phyloP scores from a whole-genome alignment of 2,113 vertebrate species.

The Pholis gunnellus region DNA sequence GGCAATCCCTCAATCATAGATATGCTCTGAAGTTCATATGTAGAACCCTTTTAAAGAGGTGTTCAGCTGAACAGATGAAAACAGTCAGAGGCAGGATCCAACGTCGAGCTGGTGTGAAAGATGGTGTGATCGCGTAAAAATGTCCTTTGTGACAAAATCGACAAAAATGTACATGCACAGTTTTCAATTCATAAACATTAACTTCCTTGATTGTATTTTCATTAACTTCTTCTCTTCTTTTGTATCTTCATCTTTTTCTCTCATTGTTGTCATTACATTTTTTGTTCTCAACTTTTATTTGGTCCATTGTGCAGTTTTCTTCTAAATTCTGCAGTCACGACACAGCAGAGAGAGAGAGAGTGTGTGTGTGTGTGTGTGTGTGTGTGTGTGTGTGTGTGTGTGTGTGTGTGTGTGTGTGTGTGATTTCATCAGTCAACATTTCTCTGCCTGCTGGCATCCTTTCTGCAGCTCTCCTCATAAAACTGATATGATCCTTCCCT shows the following conservation, averaged over 20 bases:
- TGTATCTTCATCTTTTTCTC: not conserved
- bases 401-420: too few species aligned
- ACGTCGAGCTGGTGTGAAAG: not conserved
- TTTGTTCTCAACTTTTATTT: not conserved
- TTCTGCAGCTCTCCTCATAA: slow-evolving; percentile 24
- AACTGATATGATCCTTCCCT: slow-evolving; percentile 37
- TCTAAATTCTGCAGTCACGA: slow-evolving; percentile 12
- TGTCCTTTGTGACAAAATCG: too few species aligned
- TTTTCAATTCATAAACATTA: too few species aligned
- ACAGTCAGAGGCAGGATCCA: not conserved
- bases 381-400: too few species aligned
- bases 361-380: too few species aligned
- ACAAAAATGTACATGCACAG: too few species aligned
- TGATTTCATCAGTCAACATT: slow-evolving; percentile 10
- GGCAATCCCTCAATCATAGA: too few species aligned
- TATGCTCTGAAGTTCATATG: too few species aligned
- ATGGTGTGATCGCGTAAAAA: too few species aligned
- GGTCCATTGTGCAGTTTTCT: not conserved
- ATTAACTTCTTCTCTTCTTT: too few species aligned
- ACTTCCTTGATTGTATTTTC: too few species aligned
- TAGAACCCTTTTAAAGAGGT: too few species aligned
- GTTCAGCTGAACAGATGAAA: not conserved
- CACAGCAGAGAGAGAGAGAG: not conserved
- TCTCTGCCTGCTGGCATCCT: slow-evolving; percentile 7
- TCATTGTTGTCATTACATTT: not conserved